Evolutionary conservation across 2,888 invertebrate genomes (phyloP).

Genomic region (Candidula unifasciata): DNA sequence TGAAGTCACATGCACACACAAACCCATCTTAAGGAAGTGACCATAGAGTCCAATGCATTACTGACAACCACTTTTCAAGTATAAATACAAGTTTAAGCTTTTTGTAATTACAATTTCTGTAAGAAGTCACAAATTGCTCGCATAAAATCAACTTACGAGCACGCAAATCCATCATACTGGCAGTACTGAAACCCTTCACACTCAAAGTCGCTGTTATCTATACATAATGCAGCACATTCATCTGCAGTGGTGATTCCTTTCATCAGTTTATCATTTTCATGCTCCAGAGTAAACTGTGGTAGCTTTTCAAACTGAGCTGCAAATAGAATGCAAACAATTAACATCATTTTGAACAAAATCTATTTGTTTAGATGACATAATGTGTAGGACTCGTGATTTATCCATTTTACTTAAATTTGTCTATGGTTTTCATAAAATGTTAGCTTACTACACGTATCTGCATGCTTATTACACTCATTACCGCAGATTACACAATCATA

Average conservation of each 20-base stretch:
- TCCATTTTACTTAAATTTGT: too few species aligned
- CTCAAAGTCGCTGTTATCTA: conserved; percentile 28
- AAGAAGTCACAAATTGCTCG: too few species aligned
- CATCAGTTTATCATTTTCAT: background rate
- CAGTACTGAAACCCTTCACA: conserved; percentile 44
- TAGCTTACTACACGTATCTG: too few species aligned
- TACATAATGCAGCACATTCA: conserved; percentile 44
- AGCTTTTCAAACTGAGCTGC: conserved; percentile 45
- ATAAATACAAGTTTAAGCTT: too few species aligned
- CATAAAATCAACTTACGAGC: conserved; percentile 15
- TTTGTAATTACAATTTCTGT: too few species aligned
- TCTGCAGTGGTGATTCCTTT: conserved; percentile 22
- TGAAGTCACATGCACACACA: conserved; percentile 34
- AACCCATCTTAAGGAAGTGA: too few species aligned
- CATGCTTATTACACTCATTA: too few species aligned
- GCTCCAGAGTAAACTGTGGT: background rate
- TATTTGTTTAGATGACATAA: background rate
- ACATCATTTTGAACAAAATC: background rate
- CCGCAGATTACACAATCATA: too few species aligned
- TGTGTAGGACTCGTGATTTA: background rate
- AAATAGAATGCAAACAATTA: background rate
- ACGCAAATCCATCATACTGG: conserved; percentile 35
- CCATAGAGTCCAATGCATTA: too few species aligned
- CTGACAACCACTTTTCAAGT: too few species aligned
- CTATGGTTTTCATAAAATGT: too few species aligned